Conservation (phyloP, 2,797 vertebrate genomes). For the Nyctalus aviator region DNA sequence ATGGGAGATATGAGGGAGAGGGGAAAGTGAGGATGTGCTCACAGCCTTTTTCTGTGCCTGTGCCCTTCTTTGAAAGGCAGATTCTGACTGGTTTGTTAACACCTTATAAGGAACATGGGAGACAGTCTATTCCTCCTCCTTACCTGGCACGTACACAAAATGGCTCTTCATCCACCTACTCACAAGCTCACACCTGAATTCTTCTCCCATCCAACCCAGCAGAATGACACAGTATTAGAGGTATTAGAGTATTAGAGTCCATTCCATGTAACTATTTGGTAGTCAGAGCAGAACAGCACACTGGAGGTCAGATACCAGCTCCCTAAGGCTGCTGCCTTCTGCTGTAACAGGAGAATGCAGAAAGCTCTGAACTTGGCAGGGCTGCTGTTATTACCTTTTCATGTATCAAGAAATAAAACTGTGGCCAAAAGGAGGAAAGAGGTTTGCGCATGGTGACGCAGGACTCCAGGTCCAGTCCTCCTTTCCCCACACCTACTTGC, state of each 20-base stretch:
- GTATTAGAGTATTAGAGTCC: no score
- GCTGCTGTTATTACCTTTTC: neutral
- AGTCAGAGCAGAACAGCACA: neutral
- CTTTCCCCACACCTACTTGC: neutral
- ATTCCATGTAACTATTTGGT: conserved; percentile 20
- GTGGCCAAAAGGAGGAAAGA: neutral
- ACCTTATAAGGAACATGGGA: neutral
- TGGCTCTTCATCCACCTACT: conserved; percentile 18
- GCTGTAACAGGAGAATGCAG: neutral
- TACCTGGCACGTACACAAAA: neutral
- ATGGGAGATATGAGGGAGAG: neutral
- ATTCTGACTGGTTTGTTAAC: neutral
- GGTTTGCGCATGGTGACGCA: neutral
- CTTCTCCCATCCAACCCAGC: neutral
- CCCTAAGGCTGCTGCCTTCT: neutral
- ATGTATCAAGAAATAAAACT: conserved; percentile 39
- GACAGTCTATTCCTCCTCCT: neutral
- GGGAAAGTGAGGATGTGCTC: neutral
- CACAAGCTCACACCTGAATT: neutral
- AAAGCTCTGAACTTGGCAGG: neutral
- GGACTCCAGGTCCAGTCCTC: conserved; percentile 36
- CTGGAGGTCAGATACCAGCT: neutral
- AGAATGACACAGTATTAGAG: neutral
- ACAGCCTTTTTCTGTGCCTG: neutral
- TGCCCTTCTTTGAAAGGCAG: neutral